Evolutionary conservation across 2,888 invertebrate species (phyloP).

Genomic region (Metallyticus violacea): DNA sequence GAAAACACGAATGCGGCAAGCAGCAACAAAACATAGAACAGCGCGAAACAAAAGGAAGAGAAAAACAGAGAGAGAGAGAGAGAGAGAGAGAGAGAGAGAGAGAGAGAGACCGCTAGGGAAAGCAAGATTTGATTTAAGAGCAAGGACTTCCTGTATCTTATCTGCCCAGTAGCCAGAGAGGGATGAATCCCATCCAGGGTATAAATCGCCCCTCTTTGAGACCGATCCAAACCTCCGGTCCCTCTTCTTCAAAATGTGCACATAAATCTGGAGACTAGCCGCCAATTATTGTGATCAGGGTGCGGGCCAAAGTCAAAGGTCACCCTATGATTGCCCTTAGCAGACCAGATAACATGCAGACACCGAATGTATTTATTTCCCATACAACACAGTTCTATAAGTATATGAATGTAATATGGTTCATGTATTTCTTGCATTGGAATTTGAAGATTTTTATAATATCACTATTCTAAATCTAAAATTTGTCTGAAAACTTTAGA

Average conservation of each 20-base stretch:
- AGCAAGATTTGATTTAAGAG: conserved; percentile 14
- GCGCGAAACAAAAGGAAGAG: background rate
- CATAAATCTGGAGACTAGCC: background rate
- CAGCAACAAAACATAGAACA: background rate
- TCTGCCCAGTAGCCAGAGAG: background rate
- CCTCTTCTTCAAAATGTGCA: conserved; percentile 4
- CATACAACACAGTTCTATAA: too few species aligned
- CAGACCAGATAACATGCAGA: background rate
- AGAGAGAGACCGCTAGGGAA: background rate
- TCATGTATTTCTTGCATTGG: too few species aligned
- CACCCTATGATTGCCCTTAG: background rate
- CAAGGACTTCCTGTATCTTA: conserved; percentile 15
- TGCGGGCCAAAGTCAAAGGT: background rate
- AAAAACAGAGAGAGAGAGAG: background rate
- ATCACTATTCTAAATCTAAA: too few species aligned
- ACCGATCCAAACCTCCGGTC: background rate
- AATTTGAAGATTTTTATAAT: too few species aligned
- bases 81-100: background rate
- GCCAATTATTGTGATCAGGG: conserved; percentile 9
- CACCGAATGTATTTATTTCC: background rate
- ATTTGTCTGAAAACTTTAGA: too few species aligned
- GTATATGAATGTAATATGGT: too few species aligned
- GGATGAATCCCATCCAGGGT: background rate
- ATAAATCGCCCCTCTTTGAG: background rate
- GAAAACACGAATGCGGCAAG: too few species aligned